phyloP scores from a whole-genome alignment of 2,888 invertebrate species.

The Nymphalis urticae region DNA sequence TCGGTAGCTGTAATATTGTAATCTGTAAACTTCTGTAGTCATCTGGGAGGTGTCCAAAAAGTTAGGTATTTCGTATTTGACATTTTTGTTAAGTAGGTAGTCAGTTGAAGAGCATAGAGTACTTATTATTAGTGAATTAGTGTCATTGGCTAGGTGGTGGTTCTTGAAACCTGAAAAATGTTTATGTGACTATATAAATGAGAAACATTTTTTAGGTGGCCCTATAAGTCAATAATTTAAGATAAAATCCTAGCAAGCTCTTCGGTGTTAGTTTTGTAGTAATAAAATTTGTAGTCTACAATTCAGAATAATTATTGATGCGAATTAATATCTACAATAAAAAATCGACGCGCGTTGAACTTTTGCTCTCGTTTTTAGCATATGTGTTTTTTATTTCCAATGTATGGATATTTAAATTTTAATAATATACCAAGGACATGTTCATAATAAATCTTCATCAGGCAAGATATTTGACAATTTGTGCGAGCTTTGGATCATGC shows the following conservation, averaged over 20 bases:
- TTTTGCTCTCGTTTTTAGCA: slow-evolving; percentile 29
- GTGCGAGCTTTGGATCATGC: slow-evolving; percentile 70
- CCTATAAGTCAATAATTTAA: slow-evolving; percentile 3
- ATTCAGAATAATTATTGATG: slow-evolving; percentile 35
- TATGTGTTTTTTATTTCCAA: slow-evolving; percentile 50
- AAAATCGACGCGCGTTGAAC: slow-evolving; percentile 32
- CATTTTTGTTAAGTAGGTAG: slow-evolving; percentile 23
- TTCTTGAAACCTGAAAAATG: slow-evolving; percentile 33
- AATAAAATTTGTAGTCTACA: slow-evolving; percentile 22
- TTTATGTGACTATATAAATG: slow-evolving; percentile 25
- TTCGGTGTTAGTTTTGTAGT: not conserved
- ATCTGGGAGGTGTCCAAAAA: slow-evolving; percentile 19
- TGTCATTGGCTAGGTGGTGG: slow-evolving; percentile 35
- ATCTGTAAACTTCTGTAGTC: not conserved
- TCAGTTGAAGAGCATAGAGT: slow-evolving; percentile 25
- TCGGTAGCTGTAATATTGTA: not conserved
- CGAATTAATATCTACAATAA: slow-evolving; percentile 32
- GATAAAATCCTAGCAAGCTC: not conserved
- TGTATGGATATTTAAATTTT: slow-evolving; percentile 64
- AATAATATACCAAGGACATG: slow-evolving; percentile 76
- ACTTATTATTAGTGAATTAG: slow-evolving; percentile 25
- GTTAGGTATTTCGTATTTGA: slow-evolving; percentile 20
- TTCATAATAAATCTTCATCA: slow-evolving; percentile 73
- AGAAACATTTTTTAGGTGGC: slow-evolving; percentile 14
- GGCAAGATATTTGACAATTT: slow-evolving; percentile 71